phyloP scores from a whole-genome alignment of 2,888 invertebrate species.

The Ischnura elegans region DNA sequence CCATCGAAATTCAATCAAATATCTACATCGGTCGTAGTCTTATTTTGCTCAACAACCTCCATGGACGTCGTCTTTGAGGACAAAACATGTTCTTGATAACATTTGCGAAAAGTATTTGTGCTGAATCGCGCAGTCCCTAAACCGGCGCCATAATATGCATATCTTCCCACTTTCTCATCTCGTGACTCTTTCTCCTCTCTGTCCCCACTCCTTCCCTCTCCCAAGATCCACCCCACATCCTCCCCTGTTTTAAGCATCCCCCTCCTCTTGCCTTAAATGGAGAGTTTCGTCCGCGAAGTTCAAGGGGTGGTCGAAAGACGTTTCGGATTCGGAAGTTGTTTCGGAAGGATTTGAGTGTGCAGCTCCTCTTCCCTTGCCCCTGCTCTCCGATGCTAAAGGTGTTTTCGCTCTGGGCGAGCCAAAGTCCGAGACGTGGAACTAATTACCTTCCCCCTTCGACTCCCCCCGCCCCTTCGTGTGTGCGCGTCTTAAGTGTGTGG shows the following conservation, averaged over 20 bases:
- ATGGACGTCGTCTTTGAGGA: too few species aligned
- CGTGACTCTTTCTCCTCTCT: not conserved
- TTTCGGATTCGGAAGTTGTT: constrained; percentile 24
- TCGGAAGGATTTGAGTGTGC: constrained; percentile 29
- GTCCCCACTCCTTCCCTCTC: not conserved
- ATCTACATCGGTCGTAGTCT: too few species aligned
- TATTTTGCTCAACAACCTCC: too few species aligned
- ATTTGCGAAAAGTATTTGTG: too few species aligned
- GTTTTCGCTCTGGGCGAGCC: not conserved
- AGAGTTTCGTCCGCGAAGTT: constrained; percentile 42
- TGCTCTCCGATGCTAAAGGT: not conserved
- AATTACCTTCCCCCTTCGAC: not conserved
- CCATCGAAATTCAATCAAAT: too few species aligned
- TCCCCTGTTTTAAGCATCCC: not conserved
- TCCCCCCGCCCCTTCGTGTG: not conserved
- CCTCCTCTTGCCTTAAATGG: constrained; percentile 25
- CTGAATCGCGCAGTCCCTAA: too few species aligned
- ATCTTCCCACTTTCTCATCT: not conserved
- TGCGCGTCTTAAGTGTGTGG: not conserved
- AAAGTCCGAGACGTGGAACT: constrained; percentile 29
- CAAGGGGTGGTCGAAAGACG: not conserved
- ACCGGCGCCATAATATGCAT: too few species aligned
- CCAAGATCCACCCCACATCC: not conserved
- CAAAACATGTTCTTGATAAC: too few species aligned
- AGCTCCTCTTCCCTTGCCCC: not conserved